A percentile compares a stretch with the other conserved stretches of the same genome.
Evolutionary conservation across 2,797 vertebrate species (phyloP).

Genomic region (Danio albolineatus): DNA sequence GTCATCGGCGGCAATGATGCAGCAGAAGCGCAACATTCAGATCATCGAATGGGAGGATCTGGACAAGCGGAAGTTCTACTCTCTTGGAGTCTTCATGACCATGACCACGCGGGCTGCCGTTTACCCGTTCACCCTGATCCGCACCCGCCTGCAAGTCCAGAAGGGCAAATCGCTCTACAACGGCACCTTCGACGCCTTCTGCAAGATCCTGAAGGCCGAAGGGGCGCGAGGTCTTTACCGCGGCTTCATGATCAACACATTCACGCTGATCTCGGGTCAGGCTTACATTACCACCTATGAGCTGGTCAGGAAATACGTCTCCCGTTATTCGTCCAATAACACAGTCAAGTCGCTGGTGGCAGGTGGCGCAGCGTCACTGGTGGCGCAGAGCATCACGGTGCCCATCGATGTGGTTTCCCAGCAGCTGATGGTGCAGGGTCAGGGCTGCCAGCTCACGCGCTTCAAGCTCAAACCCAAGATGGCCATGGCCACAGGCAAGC

Average conservation of each 20-base stretch:
- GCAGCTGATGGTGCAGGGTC: constrained; percentile 97
- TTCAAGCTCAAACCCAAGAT: constrained; percentile 77
- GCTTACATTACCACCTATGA: constrained; percentile 97
- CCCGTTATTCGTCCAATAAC: constrained; percentile 88
- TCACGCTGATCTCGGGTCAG: constrained; percentile 95
- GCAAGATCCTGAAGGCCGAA: constrained; percentile 89
- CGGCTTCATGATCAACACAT: constrained; percentile 94
- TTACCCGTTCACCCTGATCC: constrained; percentile 96
- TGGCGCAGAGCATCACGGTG: constrained; percentile 97
- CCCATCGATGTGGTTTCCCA: constrained; percentile 95
- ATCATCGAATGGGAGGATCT: constrained; percentile 99
- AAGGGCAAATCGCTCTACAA: constrained; percentile 91
- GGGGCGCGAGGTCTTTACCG: constrained; percentile 89
- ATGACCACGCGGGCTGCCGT: constrained; percentile 94
- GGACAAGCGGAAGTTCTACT: constrained; percentile 97
- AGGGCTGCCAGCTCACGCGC: constrained; percentile 87
- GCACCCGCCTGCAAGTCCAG: constrained; percentile 94
- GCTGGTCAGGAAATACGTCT: constrained; percentile 91
- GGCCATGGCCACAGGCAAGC: constrained; percentile 63
- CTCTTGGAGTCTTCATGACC: constrained; percentile 94
- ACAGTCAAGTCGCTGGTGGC: constrained; percentile 93
- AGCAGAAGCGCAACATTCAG: constrained; percentile 90
- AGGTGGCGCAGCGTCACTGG: constrained; percentile 90
- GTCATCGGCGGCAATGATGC: constrained; percentile 64
- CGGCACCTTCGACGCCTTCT: constrained; percentile 92